A percentile compares a stretch with the other conserved stretches of the same genome.
phyloP scores from a whole-genome alignment of 1,140 invertebrate genomes.

The Paraescarpia echinospica region DNA sequence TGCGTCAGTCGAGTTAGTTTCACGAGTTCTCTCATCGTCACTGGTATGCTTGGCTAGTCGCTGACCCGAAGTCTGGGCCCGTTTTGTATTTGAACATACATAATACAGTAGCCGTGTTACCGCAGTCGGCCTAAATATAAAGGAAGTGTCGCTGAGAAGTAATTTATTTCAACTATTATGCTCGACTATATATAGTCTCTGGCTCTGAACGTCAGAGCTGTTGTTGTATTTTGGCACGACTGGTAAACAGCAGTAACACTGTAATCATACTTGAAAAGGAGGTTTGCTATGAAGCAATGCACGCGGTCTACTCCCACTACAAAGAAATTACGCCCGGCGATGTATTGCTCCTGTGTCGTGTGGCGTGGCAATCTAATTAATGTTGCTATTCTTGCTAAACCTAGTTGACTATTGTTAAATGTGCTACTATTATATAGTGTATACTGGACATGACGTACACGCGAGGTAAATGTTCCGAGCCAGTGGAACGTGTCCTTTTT shows the following conservation, averaged over 20 bases:
- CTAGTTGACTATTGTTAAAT: not conserved
- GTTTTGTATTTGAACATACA: not conserved
- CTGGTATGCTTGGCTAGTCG: no score
- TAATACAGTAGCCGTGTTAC: not conserved
- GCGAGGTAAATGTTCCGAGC: not conserved
- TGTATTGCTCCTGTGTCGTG: not conserved
- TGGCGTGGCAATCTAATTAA: not conserved
- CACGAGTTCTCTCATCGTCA: not conserved
- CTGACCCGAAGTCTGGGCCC: not conserved
- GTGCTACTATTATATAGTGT: not conserved
- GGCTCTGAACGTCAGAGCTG: not conserved
- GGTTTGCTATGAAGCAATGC: not conserved
- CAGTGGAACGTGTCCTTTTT: not conserved
- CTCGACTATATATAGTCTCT: not conserved
- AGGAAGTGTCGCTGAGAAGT: not conserved
- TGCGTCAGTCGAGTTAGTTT: not conserved
- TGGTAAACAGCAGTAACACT: not conserved
- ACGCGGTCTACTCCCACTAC: not conserved
- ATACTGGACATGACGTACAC: not conserved
- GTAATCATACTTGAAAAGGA: not conserved
- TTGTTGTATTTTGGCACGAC: not conserved
- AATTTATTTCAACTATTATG: not conserved
- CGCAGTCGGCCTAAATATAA: not conserved
- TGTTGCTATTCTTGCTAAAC: not conserved
- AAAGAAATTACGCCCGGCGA: not conserved